Base-by-base conservation (phyloP, 2,797 vertebrate genomes). In the Urosaurus nigricauda region DNA sequence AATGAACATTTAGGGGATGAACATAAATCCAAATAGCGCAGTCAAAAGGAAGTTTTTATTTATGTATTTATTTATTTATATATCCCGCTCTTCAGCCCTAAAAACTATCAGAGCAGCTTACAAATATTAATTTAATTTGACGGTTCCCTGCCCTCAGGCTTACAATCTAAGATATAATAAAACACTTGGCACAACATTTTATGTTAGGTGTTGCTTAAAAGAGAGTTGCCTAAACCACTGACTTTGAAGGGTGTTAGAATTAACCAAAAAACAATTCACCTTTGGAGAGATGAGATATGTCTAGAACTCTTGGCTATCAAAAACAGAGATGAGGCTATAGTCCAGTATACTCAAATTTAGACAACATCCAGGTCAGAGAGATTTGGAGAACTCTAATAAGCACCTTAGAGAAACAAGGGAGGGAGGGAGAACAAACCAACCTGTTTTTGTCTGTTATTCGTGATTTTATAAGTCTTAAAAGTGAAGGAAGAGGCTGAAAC, bases 1-100 rank as follows among this genome's bases (percentile, higher is more conserved):
- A 77, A 68, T 43, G 63, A 19, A 77, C 26, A 82, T 82, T 75
- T 82, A 51, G 19, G 47, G 81, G 83, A 71, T 32, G 14, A 79
- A 84, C n/a, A 71, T 32, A 35, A 89, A 77, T 82, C 11, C 17
- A 70, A n/a, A 5, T 43, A 56, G 24, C 58, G 43, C 37, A 12
- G 19, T 32, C 63, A 32, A 43, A 29, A 74, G 17, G 26, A 14
- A n/a, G n/a, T n/a, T n/a, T n/a, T n/a, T n/a, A n/a, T n/a, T n/a
- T n/a, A n/a, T n/a, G n/a, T n/a, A n/a, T n/a, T n/a, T n/a, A n/a
- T n/a, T n/a, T n/a, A n/a, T n/a, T n/a, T n/a, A n/a, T n/a, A n/a
- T n/a, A n/a, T n/a, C n/a, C n/a, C n/a, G n/a, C n/a, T n/a, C n/a
- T n/a, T n/a, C n/a, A n/a, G n/a, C n/a, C n/a, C n/a, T n/a, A n/a